Evolutionary conservation across 2,113 vertebrate species (phyloP), one percentile per base, ranked within the genome.

Genomic region (Heterochromis multidens): DNA sequence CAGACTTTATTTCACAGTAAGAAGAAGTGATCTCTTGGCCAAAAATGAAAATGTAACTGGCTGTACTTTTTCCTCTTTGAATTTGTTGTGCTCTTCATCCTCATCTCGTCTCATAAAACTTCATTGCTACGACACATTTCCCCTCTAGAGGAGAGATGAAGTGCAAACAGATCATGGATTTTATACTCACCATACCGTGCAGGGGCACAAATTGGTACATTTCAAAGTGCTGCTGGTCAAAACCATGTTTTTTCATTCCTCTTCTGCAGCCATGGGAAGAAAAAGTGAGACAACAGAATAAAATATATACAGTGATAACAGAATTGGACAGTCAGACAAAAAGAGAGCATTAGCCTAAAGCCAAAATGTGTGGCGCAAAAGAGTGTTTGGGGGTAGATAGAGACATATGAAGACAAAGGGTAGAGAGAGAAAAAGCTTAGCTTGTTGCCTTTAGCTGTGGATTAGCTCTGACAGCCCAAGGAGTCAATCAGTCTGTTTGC

Each of bases 401-500:
- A 87, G 27, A 81, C 81, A 86, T 86, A 81, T 37, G 62, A 77
- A 54, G 83, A 76, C 83, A 82, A 82, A 62, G 33, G 27, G n/a
- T 27, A 43, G 14, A 21, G 35, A 19, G 37, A 29, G 63, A 52
- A 9, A 83, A 86, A 74, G 56, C 49, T 77, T 14, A 29, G 83
- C 86, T 81, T 88, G 77, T 84, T 85, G 91, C 91, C 87, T 61
- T 52, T 81, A 91, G 93, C 90, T 82, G 87, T 85, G 88, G 84
- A 93, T 95, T 94, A 95, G 86, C 79, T 78, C 80, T 21, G 83
- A 77, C 27, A 27, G 79, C 86, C 82, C 65, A 79, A 33, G 90
- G 90, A 92, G 93, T 90, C 93, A 87, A 89, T 92, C 90, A 90
- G 81, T 79, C 81, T 77, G 77, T 86, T 86, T 25, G 81, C 87